Evolutionary conservation across 2,113 vertebrate genomes (phyloP).

Genomic region (Hemiprocne comata): DNA sequence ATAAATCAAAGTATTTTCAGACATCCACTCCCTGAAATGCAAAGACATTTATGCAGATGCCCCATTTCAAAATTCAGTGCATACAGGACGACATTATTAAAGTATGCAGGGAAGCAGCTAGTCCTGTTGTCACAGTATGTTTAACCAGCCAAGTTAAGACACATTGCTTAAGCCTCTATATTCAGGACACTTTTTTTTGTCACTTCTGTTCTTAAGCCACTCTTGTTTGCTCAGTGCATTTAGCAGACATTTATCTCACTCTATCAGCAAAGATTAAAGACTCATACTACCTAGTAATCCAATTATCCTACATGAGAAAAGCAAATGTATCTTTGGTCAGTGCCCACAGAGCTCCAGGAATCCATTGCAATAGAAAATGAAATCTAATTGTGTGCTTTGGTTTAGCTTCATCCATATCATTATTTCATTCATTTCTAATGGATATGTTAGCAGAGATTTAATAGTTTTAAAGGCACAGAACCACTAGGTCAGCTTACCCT

Average conservation of each 20-base stretch:
- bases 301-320: constrained; percentile 69
- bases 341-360: constrained; percentile 49
- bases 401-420: constrained; percentile 43
- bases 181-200: constrained; percentile 4
- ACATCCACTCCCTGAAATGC: not conserved
- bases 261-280: constrained; percentile 73
- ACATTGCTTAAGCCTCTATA: not conserved
- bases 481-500: not conserved
- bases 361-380: constrained; percentile 61
- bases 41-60: not conserved
- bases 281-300: constrained; percentile 65
- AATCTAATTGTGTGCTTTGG: constrained; percentile 64
- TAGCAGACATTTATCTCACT: constrained; percentile 61
- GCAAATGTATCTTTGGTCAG: constrained; percentile 67
- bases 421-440: constrained; percentile 50
- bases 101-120: not conserved
- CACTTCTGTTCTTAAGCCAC: constrained; percentile 47
- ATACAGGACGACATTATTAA: not conserved
- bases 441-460: constrained; percentile 37
- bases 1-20: not conserved
- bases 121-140: not conserved
- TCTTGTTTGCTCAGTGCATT: constrained; percentile 49
- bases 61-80: not conserved
- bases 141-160: constrained; percentile 4
- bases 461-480: constrained; percentile 3